phyloP scores from a whole-genome alignment of 2,797 vertebrate genomes.

The Mormyrops attenuatus region DNA sequence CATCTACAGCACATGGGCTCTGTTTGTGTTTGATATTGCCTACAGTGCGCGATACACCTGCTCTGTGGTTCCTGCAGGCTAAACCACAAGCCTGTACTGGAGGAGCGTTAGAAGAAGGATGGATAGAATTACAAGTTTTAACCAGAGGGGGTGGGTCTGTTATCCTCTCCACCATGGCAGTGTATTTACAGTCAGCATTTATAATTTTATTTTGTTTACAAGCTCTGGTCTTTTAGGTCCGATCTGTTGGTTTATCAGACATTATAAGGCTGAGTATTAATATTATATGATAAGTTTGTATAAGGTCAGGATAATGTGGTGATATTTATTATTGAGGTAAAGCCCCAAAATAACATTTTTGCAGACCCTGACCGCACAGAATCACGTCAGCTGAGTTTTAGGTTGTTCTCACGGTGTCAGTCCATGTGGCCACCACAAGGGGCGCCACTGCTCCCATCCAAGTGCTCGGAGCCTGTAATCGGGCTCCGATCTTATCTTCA shows the following conservation, averaged over 20 bases:
- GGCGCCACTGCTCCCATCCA: not conserved
- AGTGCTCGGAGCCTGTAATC: conserved; percentile 41
- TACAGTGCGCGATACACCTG: not conserved
- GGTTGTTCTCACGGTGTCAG: not conserved
- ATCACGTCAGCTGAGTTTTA: not conserved
- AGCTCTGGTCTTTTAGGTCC: not conserved
- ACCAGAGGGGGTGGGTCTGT: not conserved
- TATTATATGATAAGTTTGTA: not conserved
- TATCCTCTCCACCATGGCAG: not conserved
- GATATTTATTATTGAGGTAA: not conserved
- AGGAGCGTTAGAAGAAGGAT: not conserved
- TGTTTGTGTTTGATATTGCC: not conserved
- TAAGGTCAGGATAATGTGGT: not conserved
- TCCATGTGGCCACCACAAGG: conserved; percentile 36
- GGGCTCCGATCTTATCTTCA: conserved; percentile 62
- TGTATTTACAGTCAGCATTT: not conserved
- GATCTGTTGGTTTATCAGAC: not conserved
- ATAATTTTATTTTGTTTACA: not conserved
- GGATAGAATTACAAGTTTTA: not conserved
- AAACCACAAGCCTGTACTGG: not conserved
- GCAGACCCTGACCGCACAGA: not conserved
- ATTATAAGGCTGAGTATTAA: not conserved
- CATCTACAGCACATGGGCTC: not conserved
- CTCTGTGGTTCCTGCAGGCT: not conserved
- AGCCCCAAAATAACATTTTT: not conserved